Base-by-base conservation (phyloP, 2,113 vertebrate genomes). In the Mesoclemmys tuberculata region DNA sequence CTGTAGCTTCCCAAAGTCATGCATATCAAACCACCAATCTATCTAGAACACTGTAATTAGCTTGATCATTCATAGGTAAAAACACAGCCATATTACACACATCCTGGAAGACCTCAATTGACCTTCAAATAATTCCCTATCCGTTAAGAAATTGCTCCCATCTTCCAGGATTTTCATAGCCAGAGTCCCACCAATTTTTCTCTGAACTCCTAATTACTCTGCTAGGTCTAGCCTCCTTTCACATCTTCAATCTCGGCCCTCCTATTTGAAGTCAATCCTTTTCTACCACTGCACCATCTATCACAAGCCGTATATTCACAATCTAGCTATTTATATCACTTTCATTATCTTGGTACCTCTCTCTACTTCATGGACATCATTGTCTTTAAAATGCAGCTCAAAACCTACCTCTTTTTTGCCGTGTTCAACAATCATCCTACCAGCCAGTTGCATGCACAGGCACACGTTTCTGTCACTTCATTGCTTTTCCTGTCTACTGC, bases 401-500 rank as follows among this genome's bases (percentile, higher is more conserved):
- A 68, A 68, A 68, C 61, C 61, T 68, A 13, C 2, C 49, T 64
- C 38, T 87, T 80, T 71, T 91, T 61, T 4, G 75, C 29, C 82
- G 35, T 68, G 80, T 64, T 80, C 41, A 26, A 8, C n/a, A 81
- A 87, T 48, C n/a, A 10, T 26, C 0, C 0, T n/a, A 46, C 51
- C 51, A 54, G 93, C 78, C n/a, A 82, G 41, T 2, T 79, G 71
- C 46, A 82, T 29, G 4, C 35, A 14, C 6, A 0, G 2, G 6
- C 1, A 54, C 31, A 8, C 13, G 56, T 68, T n/a, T n/a, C 31
- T 16, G 35, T 68, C 61, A 41, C 5, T 44, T 44, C 10, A 75
- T 75, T 12, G 24, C 10, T 26, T 22, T 44, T 75, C 24, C 22
- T 75, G 5, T n/a, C 10, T 38, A 41, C 21, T 75, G 22, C 22